Conservation (phyloP, 2,888 invertebrate species). For the Sarcophaga carnaria region DNA sequence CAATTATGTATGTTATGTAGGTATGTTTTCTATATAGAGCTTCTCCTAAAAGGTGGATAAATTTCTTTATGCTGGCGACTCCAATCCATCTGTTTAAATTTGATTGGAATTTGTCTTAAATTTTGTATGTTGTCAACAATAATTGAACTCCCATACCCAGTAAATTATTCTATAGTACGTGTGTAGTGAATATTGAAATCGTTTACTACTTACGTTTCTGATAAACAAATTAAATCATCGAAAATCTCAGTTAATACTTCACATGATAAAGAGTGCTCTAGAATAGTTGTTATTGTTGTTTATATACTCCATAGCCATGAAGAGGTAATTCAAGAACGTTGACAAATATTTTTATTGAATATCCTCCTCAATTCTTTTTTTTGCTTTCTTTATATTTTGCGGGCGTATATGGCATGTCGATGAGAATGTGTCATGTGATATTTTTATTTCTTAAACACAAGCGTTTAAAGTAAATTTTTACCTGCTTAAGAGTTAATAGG, state of each 20-base stretch:
- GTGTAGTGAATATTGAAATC: background rate
- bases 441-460: slow-evolving; percentile 27
- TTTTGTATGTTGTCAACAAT: too few species aligned
- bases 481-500: slow-evolving; percentile 24
- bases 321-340: slow-evolving; percentile 67
- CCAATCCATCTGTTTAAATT: too few species aligned
- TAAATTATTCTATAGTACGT: background rate
- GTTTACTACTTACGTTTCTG: background rate
- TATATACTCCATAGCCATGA: background rate
- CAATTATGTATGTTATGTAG: too few species aligned
- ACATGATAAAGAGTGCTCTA: background rate
- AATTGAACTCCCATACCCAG: too few species aligned
- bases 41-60: too few species aligned
- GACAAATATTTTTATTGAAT: slow-evolving; percentile 45
- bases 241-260: slow-evolving; percentile 17
- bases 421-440: slow-evolving; percentile 56
- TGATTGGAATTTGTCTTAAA: too few species aligned
- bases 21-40: too few species aligned
- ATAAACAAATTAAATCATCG: background rate
- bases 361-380: background rate
- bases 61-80: too few species aligned
- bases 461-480: slow-evolving; percentile 38
- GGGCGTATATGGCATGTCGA: slow-evolving; percentile 32
- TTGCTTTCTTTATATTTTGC: slow-evolving; percentile 21
- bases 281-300: background rate